Conservation (phyloP, 2,888 invertebrate species). For the Sinohyriopsis cumingii region DNA sequence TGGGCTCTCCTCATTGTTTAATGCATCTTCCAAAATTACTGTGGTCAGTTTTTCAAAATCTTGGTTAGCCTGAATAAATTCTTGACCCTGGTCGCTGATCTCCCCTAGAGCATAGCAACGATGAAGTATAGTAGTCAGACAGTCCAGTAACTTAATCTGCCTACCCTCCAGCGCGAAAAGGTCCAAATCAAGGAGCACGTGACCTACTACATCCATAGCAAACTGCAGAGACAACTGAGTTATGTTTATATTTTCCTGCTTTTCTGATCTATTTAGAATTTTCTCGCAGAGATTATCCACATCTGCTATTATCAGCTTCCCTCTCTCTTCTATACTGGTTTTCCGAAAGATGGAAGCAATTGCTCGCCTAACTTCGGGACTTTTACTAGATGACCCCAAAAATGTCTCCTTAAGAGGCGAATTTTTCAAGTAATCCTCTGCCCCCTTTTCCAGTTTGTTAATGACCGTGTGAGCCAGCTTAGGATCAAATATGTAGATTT, state of each 20-base stretch:
- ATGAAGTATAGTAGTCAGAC: constrained; percentile 49
- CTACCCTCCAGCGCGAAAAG: constrained; percentile 42
- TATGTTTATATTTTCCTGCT: constrained; percentile 26
- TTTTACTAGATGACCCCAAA: constrained; percentile 42
- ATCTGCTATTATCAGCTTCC: constrained; percentile 36
- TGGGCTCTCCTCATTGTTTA: constrained; percentile 28
- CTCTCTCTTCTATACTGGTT: constrained; percentile 40
- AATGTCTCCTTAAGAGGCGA: constrained; percentile 52
- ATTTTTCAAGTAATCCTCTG: constrained; percentile 41
- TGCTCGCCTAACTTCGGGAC: constrained; percentile 47
- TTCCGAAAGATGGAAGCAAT: constrained; percentile 50
- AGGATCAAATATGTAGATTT: constrained; percentile 46
- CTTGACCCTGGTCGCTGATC: constrained; percentile 33
- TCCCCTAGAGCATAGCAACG: constrained; percentile 45
- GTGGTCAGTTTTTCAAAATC: constrained; percentile 37
- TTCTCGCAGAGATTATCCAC: constrained; percentile 41
- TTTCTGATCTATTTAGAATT: constrained; percentile 20
- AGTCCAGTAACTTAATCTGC: constrained; percentile 35
- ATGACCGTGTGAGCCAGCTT: constrained; percentile 45
- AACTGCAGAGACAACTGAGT: constrained; percentile 42
- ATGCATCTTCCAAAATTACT: constrained; percentile 35
- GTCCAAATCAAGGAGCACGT: constrained; percentile 47
- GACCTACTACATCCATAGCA: constrained; percentile 51
- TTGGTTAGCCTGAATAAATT: constrained; percentile 36
- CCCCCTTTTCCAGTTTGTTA: constrained; percentile 51